These are phyloP conservation scores for Nothura maculosa DNA, from an alignment of 2,797 vertebrate species.

Conservation along the genomic window DNA sequence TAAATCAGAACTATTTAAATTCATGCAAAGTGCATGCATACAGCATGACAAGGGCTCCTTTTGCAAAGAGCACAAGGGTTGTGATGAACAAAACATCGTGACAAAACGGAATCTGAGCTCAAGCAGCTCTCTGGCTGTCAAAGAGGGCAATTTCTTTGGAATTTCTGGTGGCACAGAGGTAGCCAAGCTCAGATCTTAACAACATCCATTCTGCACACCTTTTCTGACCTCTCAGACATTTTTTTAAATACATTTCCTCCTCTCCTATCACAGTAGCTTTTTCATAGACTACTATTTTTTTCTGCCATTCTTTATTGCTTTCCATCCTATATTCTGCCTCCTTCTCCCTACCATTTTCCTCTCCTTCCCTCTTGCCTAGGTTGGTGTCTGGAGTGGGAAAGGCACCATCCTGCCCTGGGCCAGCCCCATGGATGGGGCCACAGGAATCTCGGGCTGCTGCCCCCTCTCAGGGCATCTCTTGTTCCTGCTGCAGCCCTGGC, in stretches of 20 bases:
- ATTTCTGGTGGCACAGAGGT: neutral
- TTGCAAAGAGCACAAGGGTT: neutral
- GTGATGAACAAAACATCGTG: neutral
- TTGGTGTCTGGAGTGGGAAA: fast-evolving
- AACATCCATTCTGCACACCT: neutral
- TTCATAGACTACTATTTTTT: neutral
- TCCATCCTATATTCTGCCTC: neutral
- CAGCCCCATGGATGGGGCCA: no score
- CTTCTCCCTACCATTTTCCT: neutral
- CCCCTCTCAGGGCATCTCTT: neutral
- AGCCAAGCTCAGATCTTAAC: neutral
- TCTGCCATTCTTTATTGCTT: neutral
- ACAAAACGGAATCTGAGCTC: neutral
- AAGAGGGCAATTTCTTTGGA: neutral
- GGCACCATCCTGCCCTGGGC: neutral
- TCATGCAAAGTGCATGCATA: neutral
- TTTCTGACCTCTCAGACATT: neutral
- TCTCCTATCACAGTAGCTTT: neutral
- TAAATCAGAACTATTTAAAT: neutral
- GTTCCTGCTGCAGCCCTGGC: neutral
- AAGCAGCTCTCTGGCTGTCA: neutral
- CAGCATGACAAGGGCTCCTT: neutral
- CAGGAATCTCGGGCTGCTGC: neutral
- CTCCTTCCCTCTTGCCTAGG: fast-evolving
- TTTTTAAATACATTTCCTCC: neutral